Conservation (phyloP, 2,888 invertebrate genomes). For the Ophraella communa region DNA sequence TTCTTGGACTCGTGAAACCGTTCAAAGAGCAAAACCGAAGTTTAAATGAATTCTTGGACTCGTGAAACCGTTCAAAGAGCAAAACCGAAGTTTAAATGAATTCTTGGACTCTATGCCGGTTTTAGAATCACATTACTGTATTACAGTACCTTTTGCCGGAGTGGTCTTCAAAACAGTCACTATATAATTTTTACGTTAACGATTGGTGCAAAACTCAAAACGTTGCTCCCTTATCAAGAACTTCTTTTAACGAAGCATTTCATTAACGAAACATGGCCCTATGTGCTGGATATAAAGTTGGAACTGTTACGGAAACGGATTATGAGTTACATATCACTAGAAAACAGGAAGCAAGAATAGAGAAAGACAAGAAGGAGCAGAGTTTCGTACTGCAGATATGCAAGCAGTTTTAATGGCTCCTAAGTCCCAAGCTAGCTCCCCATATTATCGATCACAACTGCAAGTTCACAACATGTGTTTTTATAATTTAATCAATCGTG, state of each 20-base stretch:
- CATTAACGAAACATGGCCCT: constrained; percentile 26
- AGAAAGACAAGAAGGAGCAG: constrained; percentile 38
- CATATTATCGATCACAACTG: background rate
- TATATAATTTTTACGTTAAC: constrained; percentile 32
- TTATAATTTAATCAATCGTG: constrained; percentile 4
- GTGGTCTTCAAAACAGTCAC: constrained; percentile 26
- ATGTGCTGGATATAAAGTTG: constrained; percentile 38
- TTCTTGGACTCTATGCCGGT: constrained; percentile 25
- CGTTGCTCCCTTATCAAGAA: background rate
- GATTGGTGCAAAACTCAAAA: constrained; percentile 30
- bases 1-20: too few species aligned
- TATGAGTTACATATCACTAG: constrained; percentile 35
- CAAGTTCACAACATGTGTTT: background rate
- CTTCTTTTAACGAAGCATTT: constrained; percentile 8
- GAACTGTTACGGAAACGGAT: constrained; percentile 32
- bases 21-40: too few species aligned
- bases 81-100: background rate
- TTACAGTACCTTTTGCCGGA: constrained; percentile 34
- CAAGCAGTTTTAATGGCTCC: constrained; percentile 41
- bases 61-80: background rate
- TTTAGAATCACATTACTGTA: constrained; percentile 35
- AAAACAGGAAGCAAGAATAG: constrained; percentile 38
- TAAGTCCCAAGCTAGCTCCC: constrained; percentile 20
- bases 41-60: too few species aligned
- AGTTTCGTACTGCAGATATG: constrained; percentile 37